Base-by-base conservation (phyloP, 2,888 invertebrate species). In the Anthophora plumipes region DNA sequence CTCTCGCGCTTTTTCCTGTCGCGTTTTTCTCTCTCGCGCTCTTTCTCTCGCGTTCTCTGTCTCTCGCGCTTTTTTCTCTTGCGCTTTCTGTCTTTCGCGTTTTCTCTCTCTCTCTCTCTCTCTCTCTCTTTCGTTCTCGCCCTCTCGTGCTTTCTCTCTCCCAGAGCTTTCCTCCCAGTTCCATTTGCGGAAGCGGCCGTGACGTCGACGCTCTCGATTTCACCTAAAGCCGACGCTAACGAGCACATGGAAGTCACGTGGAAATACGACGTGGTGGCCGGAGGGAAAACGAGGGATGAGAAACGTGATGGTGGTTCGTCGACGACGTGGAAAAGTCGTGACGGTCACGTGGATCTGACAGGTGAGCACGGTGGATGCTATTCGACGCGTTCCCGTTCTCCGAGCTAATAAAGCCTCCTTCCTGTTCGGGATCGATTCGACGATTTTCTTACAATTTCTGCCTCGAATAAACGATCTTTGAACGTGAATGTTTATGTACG, bases 161-260 rank as follows among this genome's bases (percentile, higher is more conserved):
- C n/a, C n/a, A n/a, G n/a, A n/a, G n/a, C n/a, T n/a, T 25, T 43
- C 60, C 71, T 66, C 80, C 73, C 82, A 60, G 73, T 63, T 71
- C 66, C 76, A 75, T 68, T 66, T 61, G 31, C 71, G 69, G 11
- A 7, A 39, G 17, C 60, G 57, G 50, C 50, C 61, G 60, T 89
- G 89, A 90, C 90, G 89, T 90, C 89, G 89, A 88, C 89, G 90
- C 91, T 92, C 91, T 91, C 91, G 91, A 91, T 92, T 92, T 91
- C 91, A 91, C 90, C 90, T 87, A 92, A 92, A 93, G 93, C 91
- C 92, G 92, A 91, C 93, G 91, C 91, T 93, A 93, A 93, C 93
- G 93, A 93, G 93, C 91, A 90, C 92, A 90, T 92, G 92, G 91
- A 92, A 92, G 92, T 92, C 93, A 93, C 92, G 92, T 93, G 92